phyloP scores from a whole-genome alignment of 2,888 invertebrate genomes.

The Thalpophila matura region DNA sequence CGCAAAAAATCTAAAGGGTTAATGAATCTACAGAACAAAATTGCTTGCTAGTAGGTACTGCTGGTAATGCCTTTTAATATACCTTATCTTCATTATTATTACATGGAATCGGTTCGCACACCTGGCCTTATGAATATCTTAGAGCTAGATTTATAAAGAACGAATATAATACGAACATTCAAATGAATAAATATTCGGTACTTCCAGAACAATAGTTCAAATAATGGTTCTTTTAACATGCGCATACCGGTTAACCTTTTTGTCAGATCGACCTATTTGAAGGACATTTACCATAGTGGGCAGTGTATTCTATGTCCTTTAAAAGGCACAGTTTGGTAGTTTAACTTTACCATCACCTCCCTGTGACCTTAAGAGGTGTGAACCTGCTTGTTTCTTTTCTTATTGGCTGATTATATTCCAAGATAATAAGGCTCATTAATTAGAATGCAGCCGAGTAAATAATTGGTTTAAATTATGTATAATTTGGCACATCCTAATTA shows the following conservation, averaged over 20 bases:
- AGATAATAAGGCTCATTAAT: constrained; percentile 22
- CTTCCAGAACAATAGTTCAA: not conserved
- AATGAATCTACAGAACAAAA: not conserved
- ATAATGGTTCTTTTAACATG: not conserved
- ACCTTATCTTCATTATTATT: constrained; percentile 17
- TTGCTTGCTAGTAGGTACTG: not conserved
- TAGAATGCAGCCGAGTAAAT: constrained; percentile 18
- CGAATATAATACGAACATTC: constrained; percentile 1
- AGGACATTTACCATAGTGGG: not conserved
- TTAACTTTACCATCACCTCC: constrained; percentile 18
- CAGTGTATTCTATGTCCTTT: constrained; percentile 11
- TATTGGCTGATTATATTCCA: constrained; percentile 32
- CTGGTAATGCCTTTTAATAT: not conserved
- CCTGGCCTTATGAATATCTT: constrained; percentile 29
- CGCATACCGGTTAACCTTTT: not conserved
- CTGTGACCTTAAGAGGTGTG: constrained; percentile 21
- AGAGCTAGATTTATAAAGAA: constrained; percentile 9
- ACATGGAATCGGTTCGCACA: constrained; percentile 7
- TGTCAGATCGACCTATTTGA: not conserved
- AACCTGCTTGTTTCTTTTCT: not conserved
- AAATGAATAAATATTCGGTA: not conserved
- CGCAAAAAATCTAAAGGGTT: constrained; percentile 1
- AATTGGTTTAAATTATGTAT: constrained; percentile 29
- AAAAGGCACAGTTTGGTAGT: not conserved
- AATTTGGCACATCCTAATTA: constrained; percentile 30